Evolutionary conservation across 2,888 invertebrate genomes (phyloP), one percentile per base, ranked within the genome.

Genomic region (Rhodophaea formosa): DNA sequence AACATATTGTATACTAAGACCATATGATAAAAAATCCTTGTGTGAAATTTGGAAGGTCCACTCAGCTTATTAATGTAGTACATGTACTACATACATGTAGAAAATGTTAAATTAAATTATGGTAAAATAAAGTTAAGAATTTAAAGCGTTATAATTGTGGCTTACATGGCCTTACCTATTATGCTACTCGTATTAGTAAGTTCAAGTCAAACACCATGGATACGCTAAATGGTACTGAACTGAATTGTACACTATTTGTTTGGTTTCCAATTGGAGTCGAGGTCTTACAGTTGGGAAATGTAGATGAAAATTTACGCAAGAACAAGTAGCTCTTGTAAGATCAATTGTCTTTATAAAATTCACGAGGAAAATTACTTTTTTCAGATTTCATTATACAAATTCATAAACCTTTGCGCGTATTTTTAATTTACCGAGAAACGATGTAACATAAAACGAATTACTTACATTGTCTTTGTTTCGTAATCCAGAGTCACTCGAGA

Each of bases 191-290:
- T 51, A n/a, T n/a, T n/a, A n/a, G n/a, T n/a, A 35, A 32, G n/a
- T 51, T 51, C 32, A 23, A 46, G 46, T 51, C 2, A 35, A 43
- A 55, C 54, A 46, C 30, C 54, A 35, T 44, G 46, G 30, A 23
- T 53, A 23, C 14, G 52, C 52, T 56, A 56, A 53, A 43, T 39
- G 23, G 51, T 15, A 55, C 16, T 58, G 30, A 43, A 55, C 29
- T 58, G 16, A 30, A 44, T 29, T 29, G 12, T 46, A 46, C 23
- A 14, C n/a, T 14, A 51, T 29, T 51, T 56, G 44, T 57, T 57
- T 57, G 57, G 30, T 44, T 57, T 52, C 16, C 45, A n/a, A 57
- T 57, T 57, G 44, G 30, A 52, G 30, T 45, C 45, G 52, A 52
- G 57, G 54, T 35, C 32, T 55, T 7, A 30, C n/a, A n/a, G 8